Percentiles rank a stretch among this genome's conserved stretches.
Conservation (phyloP, 2,888 invertebrate genomes). For the Leptura quadrifasciata region DNA sequence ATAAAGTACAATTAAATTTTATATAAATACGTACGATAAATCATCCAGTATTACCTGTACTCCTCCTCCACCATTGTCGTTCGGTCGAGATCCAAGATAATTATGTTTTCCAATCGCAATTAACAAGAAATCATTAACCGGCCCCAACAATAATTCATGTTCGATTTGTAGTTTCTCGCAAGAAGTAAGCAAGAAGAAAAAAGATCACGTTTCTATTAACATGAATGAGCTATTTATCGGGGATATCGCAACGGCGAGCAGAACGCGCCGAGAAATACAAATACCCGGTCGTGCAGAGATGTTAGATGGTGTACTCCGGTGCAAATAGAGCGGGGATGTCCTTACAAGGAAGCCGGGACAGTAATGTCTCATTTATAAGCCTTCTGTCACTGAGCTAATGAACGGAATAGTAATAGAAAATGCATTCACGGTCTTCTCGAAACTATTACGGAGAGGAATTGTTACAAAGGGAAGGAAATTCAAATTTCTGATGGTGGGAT, state of each 20-base stretch:
- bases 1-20: not conserved
- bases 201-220: slow-evolving; percentile 43
- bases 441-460: not conserved
- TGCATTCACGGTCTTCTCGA: not conserved
- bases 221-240: slow-evolving; percentile 45
- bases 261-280: slow-evolving; percentile 36
- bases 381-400: slow-evolving; percentile 47
- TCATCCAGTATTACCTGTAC: not conserved
- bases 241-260: slow-evolving; percentile 7
- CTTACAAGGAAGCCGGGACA: slow-evolving; percentile 55
- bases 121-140: slow-evolving; percentile 22
- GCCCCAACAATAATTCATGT: slow-evolving; percentile 27
- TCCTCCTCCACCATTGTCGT: slow-evolving; percentile 1
- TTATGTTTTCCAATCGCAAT: slow-evolving; percentile 17
- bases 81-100: slow-evolving; percentile 15
- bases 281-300: slow-evolving; percentile 35
- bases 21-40: not conserved
- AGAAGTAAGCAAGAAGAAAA: slow-evolving; percentile 20
- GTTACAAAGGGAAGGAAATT: not conserved
- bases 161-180: slow-evolving; percentile 30
- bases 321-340: slow-evolving; percentile 48
- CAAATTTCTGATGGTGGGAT: not conserved
- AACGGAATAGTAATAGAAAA: slow-evolving; percentile 36
- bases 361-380: slow-evolving; percentile 63
- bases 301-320: slow-evolving; percentile 29